Evolutionary conservation across 2,113 vertebrate genomes (phyloP), one percentile per base, ranked within the genome.

Genomic region (Anoplopoma fimbria): DNA sequence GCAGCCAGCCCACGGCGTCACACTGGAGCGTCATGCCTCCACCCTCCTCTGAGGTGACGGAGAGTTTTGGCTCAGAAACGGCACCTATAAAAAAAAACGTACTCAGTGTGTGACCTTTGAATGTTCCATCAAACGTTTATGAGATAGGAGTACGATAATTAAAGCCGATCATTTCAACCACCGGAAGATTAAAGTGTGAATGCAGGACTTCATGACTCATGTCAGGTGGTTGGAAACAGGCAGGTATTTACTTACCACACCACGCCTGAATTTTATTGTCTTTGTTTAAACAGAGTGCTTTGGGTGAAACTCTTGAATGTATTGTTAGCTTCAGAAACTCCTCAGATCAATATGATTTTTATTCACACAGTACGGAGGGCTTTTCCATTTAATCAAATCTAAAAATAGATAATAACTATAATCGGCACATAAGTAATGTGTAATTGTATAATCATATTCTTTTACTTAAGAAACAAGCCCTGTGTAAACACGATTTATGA

Each of bases 21-120:
- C 89, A 90, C 33, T 51, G 65, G 15, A 88, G 0, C 1, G 53
- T 38, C 71, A 77, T 15, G 3, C 1, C 45, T 31, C 13, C 36
- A 0, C 27, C 9, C 10, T 67, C 36, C 0, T 0, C 4, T 1
- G 68, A n/a, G 10, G 49, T 2, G 8, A 77, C n/a, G 0, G 31
- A 69, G 1, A 86, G 62, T 3, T 31, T 77, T 0, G 81, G 89
- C 23, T 84, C 81, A 0, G 83, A 77, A 10, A n/a, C 71, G 1
- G 71, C 31, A 9, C 2, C 85, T 58, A 1, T 57, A 14, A 2
- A 15, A 13, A 19, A 47, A 47, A 4, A 47, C 5, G 38, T 13
- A 40, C 38, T 3, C 10, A 40, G 12, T 10, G 2, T 40, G 38
- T 10, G 10, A 3, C 38, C 10, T 0, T 12, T 40, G 38, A 12